Percentiles rank a stretch among this genome's conserved stretches.
Evolutionary conservation across 2,888 invertebrate species (phyloP).

Genomic region (Epiblema foenella): DNA sequence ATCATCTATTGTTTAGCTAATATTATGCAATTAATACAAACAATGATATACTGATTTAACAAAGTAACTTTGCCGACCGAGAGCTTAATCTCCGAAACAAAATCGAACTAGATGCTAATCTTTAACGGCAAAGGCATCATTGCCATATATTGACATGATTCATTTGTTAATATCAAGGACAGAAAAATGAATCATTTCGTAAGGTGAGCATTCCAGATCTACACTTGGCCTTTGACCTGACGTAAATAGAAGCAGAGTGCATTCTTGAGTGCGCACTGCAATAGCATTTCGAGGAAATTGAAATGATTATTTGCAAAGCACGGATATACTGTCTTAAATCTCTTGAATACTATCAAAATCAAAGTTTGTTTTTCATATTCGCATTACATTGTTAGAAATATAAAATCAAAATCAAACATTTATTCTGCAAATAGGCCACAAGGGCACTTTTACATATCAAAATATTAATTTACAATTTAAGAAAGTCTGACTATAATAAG

Average conservation of each 20-base stretch:
- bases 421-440: no score
- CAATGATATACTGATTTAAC: constrained; percentile 3
- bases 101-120: constrained; percentile 4
- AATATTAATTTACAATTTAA: no score
- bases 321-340: neutral
- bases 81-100: neutral
- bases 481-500: no score
- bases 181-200: constrained; percentile 43
- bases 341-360: neutral
- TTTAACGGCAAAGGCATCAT: constrained; percentile 9
- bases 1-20: constrained; percentile 33
- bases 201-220: constrained; percentile 30
- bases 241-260: constrained; percentile 34
- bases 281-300: constrained; percentile 21
- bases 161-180: constrained; percentile 41
- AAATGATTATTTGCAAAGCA: neutral
- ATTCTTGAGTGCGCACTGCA: constrained; percentile 34
- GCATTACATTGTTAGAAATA: no score
- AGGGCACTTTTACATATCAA: no score
- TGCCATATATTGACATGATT: constrained; percentile 39
- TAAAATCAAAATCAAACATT: no score
- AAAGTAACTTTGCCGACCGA: constrained; percentile 1
- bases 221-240: constrained; percentile 39
- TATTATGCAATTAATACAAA: constrained; percentile 31
- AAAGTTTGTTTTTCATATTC: no score